Evolutionary conservation across 2,113 vertebrate genomes (phyloP), one percentile per base, ranked within the genome.

Genomic region (Paramisgurnus dabryanus): DNA sequence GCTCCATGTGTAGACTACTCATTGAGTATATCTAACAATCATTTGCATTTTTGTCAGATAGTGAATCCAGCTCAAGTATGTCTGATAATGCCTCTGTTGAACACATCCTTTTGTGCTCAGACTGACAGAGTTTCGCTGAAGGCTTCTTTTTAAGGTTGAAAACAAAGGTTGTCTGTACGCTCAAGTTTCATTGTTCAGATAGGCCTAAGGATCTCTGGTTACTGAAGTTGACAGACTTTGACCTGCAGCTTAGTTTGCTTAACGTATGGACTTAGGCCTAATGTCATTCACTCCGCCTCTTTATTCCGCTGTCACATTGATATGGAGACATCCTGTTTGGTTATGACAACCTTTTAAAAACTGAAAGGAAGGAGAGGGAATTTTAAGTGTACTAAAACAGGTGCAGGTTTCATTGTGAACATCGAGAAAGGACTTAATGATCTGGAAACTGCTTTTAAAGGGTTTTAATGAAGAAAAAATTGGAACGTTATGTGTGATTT

Each of bases 91-190:
- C 34, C 18, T 63, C 53, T 15, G 18, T 66, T 53, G 11, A 64
- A 75, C 43, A n/a, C 43, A 10, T 63, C 41, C 72, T 47, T 39
- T 85, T 79, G 77, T 81, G 74, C 84, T 67, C 60, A n/a, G 5
- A 47, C 5, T 76, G 22, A 65, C 41, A 75, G 71, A 34, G 69
- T 49, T 71, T 34, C 43, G 45, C 47, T 64, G 82, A 72, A 58
- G 13, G 1, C 57, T 63, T 53, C 17, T 74, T 66, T 65, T 66
- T 15, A 85, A 90, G 81, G 86, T 83, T 78, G 73, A 82, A 84
- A 85, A 91, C 90, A 90, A 92, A 87, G 89, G 85, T 84, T 17
- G 3, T 66, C 13, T 58, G 60, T 45, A 65, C 39, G 47, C 84
- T 87, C 81, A 71, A 8, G 81, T 86, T 85, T 77, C 85, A 63